These are phyloP conservation scores for Euborellia annulipes DNA, from an alignment of 1,140 invertebrate species.

Conservation along the genomic window DNA sequence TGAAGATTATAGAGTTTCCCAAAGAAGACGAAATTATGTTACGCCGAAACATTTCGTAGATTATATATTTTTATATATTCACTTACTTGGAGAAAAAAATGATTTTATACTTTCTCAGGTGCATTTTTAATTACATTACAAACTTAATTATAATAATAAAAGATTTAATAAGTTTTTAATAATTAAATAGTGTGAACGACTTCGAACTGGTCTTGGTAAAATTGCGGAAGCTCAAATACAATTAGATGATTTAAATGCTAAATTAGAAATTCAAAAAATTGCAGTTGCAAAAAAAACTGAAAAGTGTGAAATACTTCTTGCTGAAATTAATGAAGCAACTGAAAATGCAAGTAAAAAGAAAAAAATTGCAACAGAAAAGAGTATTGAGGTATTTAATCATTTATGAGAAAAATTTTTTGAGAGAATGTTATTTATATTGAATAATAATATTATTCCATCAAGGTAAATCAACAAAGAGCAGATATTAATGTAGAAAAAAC, in stretches of 20 bases:
- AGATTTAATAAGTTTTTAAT: background rate
- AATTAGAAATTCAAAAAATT: slow-evolving; percentile 56
- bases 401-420: too few relatives aligned
- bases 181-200: slow-evolving; percentile 42
- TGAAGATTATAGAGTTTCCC: slow-evolving; percentile 46
- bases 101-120: slow-evolving; percentile 45
- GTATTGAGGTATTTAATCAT: slow-evolving; percentile 30
- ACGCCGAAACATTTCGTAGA: slow-evolving; percentile 84
- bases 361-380: slow-evolving; percentile 53
- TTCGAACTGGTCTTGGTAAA: slow-evolving; percentile 54
- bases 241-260: slow-evolving; percentile 51
- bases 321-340: slow-evolving; percentile 47
- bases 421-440: too few relatives aligned
- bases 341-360: slow-evolving; percentile 56
- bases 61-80: slow-evolving; percentile 61
- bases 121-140: background rate
- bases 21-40: slow-evolving; percentile 65
- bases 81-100: slow-evolving; percentile 49
- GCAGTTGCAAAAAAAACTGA: slow-evolving; percentile 57
- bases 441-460: too few relatives aligned
- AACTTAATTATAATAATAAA: background rate
- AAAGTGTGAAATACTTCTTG: slow-evolving; percentile 53
- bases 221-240: slow-evolving; percentile 63
- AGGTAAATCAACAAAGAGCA: slow-evolving; percentile 62
- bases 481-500: slow-evolving; percentile 61